Conservation (phyloP, 2,113 vertebrate species). For the Cololabis saira region DNA sequence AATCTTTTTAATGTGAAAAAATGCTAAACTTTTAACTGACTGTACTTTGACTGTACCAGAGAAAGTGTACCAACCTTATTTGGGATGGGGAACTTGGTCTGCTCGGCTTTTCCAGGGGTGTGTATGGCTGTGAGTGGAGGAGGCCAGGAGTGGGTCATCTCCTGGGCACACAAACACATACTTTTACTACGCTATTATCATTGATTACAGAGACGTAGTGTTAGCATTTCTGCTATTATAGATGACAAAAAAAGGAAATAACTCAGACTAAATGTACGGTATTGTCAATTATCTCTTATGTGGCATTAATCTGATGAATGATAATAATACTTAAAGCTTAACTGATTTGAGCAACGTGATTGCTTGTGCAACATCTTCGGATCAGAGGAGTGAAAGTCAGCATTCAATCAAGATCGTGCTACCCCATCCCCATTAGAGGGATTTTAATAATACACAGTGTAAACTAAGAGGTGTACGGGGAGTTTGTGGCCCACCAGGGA, state of each 20-base stretch:
- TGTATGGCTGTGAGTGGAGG: slow-evolving; percentile 91
- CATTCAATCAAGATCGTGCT: slow-evolving; percentile 45
- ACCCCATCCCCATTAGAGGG: slow-evolving; percentile 11
- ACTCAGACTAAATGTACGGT: neutral
- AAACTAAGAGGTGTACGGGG: slow-evolving; percentile 26
- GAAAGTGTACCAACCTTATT: slow-evolving; percentile 82
- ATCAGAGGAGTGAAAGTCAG: slow-evolving; percentile 49
- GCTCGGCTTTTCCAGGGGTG: slow-evolving; percentile 88
- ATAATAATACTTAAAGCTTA: slow-evolving; percentile 9
- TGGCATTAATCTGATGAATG: slow-evolving; percentile 11
- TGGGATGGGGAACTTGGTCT: slow-evolving; percentile 88
- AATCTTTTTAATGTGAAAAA: neutral
- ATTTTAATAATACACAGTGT: slow-evolving; percentile 33
- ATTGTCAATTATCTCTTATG: neutral
- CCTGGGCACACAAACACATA: slow-evolving; percentile 63
- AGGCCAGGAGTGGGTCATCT: slow-evolving; percentile 94
- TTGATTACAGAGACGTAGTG: neutral
- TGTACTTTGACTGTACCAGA: neutral
- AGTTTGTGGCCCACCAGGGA: slow-evolving; percentile 43
- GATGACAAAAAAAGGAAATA: neutral
- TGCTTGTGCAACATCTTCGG: slow-evolving; percentile 31
- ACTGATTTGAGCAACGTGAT: slow-evolving; percentile 1
- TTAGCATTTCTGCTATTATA: neutral
- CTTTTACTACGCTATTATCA: neutral
- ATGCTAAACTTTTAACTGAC: neutral